phyloP scores from a whole-genome alignment of 1,140 invertebrate species.

The Anastrepha ludens region DNA sequence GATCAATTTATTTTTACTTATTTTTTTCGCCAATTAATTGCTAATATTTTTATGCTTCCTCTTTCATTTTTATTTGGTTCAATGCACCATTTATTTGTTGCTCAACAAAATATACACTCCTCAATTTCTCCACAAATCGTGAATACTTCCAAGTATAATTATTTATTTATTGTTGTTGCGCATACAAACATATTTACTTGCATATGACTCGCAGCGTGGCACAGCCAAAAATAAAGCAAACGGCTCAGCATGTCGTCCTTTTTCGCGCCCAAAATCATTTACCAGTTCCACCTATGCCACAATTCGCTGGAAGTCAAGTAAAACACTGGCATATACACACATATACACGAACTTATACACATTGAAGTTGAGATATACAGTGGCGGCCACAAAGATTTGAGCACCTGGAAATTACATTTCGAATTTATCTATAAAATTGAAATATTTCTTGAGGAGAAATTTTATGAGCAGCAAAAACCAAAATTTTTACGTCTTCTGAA shows the following conservation, averaged over 20 bases:
- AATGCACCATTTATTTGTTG: neutral
- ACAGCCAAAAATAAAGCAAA: neutral
- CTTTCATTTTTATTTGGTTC: neutral
- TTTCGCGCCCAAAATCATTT: conserved; percentile 45
- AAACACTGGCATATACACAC: neutral
- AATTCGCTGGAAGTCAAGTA: conserved; percentile 29
- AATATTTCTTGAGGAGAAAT: too few relatives aligned
- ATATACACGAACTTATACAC: too few relatives aligned
- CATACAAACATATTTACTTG: neutral
- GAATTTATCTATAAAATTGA: too few relatives aligned
- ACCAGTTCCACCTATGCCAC: neutral
- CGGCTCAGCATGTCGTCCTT: conserved; percentile 29
- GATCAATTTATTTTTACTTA: neutral
- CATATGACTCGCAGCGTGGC: neutral
- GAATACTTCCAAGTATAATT: neutral
- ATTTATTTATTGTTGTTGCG: neutral
- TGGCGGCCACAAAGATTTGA: neutral
- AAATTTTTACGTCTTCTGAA: too few relatives aligned
- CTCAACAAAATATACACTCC: neutral
- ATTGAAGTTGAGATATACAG: neutral
- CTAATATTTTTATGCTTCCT: neutral
- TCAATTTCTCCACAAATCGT: neutral
- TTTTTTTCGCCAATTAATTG: neutral
- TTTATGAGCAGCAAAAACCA: too few relatives aligned
- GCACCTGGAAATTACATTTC: too few relatives aligned